Conservation (phyloP, 35 echinoderm and acorn worm species). For the Strongylocentrotus purpuratus region DNA sequence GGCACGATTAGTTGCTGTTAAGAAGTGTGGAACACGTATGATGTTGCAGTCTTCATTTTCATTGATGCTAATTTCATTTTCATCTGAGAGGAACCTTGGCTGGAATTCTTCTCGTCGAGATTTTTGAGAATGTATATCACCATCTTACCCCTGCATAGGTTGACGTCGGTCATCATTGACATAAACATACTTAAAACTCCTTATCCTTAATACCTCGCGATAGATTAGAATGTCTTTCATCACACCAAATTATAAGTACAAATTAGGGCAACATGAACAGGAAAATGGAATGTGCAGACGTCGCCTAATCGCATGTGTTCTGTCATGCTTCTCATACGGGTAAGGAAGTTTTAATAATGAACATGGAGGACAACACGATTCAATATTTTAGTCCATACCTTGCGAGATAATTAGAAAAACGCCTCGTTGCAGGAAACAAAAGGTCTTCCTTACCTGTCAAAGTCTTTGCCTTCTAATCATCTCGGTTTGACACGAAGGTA, state of each 20-base stretch:
- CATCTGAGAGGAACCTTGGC: not conserved
- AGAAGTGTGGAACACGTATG: not conserved
- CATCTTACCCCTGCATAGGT: not conserved
- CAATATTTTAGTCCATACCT: not conserved
- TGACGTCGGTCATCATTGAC: not conserved
- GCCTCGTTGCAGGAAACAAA: slow-evolving; percentile 8
- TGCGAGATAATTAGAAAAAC: not conserved
- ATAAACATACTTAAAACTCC: not conserved
- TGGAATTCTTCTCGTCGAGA: not conserved
- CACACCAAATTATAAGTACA: not conserved
- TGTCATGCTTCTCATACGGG: not conserved
- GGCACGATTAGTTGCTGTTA: not conserved
- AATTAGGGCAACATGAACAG: not conserved
- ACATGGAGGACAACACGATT: not conserved
- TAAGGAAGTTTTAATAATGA: not conserved
- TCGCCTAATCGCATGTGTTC: not conserved
- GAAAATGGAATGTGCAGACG: not conserved
- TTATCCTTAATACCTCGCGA: not conserved
- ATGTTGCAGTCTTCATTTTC: not conserved
- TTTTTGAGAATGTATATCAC: not conserved
- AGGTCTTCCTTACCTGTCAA: not conserved
- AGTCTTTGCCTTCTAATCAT: not conserved
- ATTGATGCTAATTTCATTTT: not conserved
- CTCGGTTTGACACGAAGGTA: not conserved
- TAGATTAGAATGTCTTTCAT: not conserved